Conservation (phyloP, 1,140 invertebrate genomes). For the Drosophila insularis region DNA sequence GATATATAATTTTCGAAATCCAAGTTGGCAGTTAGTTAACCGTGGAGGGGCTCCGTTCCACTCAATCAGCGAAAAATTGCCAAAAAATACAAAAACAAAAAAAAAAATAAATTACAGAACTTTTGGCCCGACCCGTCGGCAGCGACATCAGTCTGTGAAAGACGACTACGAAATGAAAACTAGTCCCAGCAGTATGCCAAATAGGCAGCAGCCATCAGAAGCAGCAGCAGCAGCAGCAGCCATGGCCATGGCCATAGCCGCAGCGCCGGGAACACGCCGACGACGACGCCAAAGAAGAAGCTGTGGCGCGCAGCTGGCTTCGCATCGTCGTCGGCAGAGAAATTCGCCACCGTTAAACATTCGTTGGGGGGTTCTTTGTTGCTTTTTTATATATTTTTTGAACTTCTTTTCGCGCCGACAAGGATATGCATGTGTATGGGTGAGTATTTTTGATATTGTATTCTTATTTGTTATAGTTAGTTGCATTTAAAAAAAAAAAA, state of each 20-base stretch:
- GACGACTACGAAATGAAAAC: constrained; percentile 74
- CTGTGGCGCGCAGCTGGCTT: constrained; percentile 23
- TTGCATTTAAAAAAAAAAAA: constrained; percentile 1
- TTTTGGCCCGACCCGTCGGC: constrained; percentile 56
- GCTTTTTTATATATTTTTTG: not conserved
- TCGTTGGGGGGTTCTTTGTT: constrained; percentile 5
- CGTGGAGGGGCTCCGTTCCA: not conserved
- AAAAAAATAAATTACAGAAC: not conserved
- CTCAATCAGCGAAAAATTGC: constrained; percentile 14
- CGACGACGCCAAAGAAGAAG: constrained; percentile 5
- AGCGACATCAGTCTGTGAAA: constrained; percentile 62
- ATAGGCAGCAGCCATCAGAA: constrained; percentile 49
- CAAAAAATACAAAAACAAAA: constrained; percentile 41
- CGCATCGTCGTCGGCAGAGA: constrained; percentile 22
- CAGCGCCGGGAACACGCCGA: not conserved
- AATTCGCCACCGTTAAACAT: constrained; percentile 49
- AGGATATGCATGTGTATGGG: not conserved
- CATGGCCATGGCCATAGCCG: constrained; percentile 8
- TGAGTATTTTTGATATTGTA: not conserved
- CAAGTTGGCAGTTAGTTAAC: not conserved
- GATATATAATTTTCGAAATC: not conserved
- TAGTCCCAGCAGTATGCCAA: constrained; percentile 68
- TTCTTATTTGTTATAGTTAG: not conserved
- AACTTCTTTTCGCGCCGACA: not conserved
- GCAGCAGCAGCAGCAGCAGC: constrained; percentile 14